These are phyloP conservation scores for Craterocephalus amniculus DNA, from an alignment of 2,797 vertebrate genomes.

Conservation along the genomic window DNA sequence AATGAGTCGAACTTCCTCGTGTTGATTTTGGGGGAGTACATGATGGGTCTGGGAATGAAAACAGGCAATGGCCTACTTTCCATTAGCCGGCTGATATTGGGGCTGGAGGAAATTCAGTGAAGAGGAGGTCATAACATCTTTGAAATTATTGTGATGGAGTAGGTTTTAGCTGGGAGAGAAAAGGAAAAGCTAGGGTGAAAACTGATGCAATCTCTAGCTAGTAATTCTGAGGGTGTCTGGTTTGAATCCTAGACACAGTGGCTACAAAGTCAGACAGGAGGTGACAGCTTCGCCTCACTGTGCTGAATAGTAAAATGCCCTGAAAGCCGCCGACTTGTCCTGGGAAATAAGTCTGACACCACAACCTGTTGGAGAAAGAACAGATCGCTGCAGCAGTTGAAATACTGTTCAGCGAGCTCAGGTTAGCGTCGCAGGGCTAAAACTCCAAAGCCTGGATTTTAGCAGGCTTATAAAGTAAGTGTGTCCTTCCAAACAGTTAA, in stretches of 20 bases:
- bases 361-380: not conserved
- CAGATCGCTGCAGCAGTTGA: not conserved
- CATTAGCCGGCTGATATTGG: slow-evolving; percentile 36
- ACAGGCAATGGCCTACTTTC: slow-evolving; percentile 44
- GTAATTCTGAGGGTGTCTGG: slow-evolving; percentile 24
- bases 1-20: slow-evolving; percentile 46
- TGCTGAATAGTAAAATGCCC: not conserved
- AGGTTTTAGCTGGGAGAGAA: slow-evolving; percentile 28
- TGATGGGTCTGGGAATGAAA: slow-evolving; percentile 22
- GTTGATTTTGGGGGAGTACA: slow-evolving; percentile 60
- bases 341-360: slow-evolving; percentile 1
- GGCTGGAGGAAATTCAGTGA: slow-evolving; percentile 27
- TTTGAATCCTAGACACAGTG: slow-evolving; percentile 28
- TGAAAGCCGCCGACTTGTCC: not conserved
- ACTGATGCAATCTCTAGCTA: slow-evolving; percentile 5
- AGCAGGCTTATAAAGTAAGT: too few relatives aligned
- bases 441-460: not conserved
- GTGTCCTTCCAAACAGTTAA: too few relatives aligned
- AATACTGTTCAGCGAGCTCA: not conserved
- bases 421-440: not conserved
- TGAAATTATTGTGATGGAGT: slow-evolving; percentile 16
- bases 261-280: slow-evolving; percentile 7
- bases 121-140: slow-evolving; percentile 25
- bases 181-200: slow-evolving; percentile 17
- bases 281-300: not conserved